Conservation (phyloP, 1,140 invertebrate genomes). For the Pseudomyrmex cubaensis region DNA sequence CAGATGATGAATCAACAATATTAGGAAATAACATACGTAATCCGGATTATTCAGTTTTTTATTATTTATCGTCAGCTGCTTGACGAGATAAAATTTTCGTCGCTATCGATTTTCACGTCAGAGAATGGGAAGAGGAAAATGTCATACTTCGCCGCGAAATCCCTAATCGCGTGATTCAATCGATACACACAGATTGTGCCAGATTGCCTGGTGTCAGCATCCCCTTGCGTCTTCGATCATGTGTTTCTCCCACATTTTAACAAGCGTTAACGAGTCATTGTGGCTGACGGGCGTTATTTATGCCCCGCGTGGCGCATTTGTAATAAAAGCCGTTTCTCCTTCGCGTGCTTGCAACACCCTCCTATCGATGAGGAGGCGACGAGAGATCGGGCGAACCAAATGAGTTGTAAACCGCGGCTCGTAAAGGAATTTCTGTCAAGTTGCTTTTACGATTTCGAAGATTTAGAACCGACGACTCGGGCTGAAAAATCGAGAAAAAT, state of each 20-base stretch:
- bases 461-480: constrained; percentile 34
- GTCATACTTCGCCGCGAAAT: neutral
- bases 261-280: constrained; percentile 73
- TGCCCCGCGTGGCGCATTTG: constrained; percentile 65
- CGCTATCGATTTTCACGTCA: neutral
- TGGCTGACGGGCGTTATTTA: constrained; percentile 71
- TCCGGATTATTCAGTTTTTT: neutral
- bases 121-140: neutral
- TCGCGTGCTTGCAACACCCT: neutral
- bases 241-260: constrained; percentile 44
- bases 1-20: constrained; percentile 4
- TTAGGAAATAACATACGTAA: neutral
- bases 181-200: constrained; percentile 25
- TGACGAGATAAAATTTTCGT: constrained; percentile 7
- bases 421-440: constrained; percentile 64
- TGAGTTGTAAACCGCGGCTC: constrained; percentile 73
- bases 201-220: neutral
- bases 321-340: constrained; percentile 66
- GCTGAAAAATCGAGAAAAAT: constrained; percentile 14
- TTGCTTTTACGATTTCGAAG: constrained; percentile 60
- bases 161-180: constrained; percentile 1
- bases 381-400: constrained; percentile 65
- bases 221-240: neutral
- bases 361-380: neutral
- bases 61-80: neutral